These are phyloP conservation scores for Trematomus loennbergii DNA, from an alignment of 2,113 vertebrate species.

Conservation along the genomic window DNA sequence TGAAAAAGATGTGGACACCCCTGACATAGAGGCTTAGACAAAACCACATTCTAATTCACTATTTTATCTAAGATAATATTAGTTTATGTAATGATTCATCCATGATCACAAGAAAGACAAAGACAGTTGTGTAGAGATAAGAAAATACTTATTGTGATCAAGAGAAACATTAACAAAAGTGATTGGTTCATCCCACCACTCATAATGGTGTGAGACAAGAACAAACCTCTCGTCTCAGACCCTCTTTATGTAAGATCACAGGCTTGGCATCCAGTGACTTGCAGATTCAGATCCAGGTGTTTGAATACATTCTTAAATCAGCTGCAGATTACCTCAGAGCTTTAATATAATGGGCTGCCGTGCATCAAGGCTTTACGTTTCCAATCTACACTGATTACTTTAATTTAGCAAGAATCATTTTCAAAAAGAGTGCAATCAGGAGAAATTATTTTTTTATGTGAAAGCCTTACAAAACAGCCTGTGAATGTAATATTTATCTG, in stretches of 20 bases:
- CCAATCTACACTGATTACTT: slow-evolving; percentile 65
- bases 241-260: slow-evolving; percentile 15
- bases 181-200: slow-evolving; percentile 15
- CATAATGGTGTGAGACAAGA: slow-evolving; percentile 20
- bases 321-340: slow-evolving; percentile 63
- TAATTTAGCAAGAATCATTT: slow-evolving; percentile 54
- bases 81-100: slow-evolving; percentile 2
- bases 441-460: slow-evolving; percentile 26
- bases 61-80: neutral
- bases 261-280: slow-evolving; percentile 34
- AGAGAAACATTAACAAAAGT: slow-evolving; percentile 8
- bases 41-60: neutral
- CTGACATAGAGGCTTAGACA: neutral
- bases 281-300: slow-evolving; percentile 67
- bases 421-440: slow-evolving; percentile 20
- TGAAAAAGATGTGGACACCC: too few species aligned
- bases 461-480: slow-evolving; percentile 27
- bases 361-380: slow-evolving; percentile 48
- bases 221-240: slow-evolving; percentile 51
- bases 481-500: slow-evolving; percentile 40
- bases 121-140: neutral
- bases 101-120: slow-evolving; percentile 5
- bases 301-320: slow-evolving; percentile 64
- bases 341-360: slow-evolving; percentile 59
- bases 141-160: neutral